A percentile compares a stretch with the other conserved stretches of the same genome.
Evolutionary conservation across 2,113 vertebrate species (phyloP).

Genomic region (Tursiops truncatus): DNA sequence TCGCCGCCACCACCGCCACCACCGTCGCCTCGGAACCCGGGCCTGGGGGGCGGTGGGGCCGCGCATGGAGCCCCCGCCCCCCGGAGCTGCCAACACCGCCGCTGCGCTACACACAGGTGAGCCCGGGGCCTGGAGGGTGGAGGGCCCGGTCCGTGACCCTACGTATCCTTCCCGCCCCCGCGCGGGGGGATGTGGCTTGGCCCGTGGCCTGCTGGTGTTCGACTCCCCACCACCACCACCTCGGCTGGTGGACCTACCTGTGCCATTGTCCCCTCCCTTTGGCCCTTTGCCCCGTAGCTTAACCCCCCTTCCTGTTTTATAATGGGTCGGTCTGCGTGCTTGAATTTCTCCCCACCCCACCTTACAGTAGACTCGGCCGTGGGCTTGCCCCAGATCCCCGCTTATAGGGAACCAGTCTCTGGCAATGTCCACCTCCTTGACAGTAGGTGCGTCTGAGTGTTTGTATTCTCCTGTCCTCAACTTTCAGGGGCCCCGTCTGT

Average conservation of each 20-base stretch:
- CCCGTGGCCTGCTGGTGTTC: slow-evolving; percentile 39
- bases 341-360: slow-evolving; percentile 45
- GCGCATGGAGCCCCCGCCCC: slow-evolving; percentile 80
- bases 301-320: slow-evolving; percentile 39
- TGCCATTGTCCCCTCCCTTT: slow-evolving; percentile 16
- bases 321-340: slow-evolving; percentile 59
- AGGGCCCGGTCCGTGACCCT: slow-evolving; percentile 52
- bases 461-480: slow-evolving; percentile 33
- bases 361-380: slow-evolving; percentile 54
- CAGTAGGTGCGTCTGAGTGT: slow-evolving; percentile 41
- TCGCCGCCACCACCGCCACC: neutral
- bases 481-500: slow-evolving; percentile 40
- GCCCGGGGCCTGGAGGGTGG: slow-evolving; percentile 47
- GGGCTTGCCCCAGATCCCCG: neutral
- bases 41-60: slow-evolving; percentile 76
- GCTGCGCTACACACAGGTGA: slow-evolving; percentile 74
- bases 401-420: neutral
- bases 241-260: neutral
- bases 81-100: slow-evolving; percentile 66
- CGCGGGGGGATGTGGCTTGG: slow-evolving; percentile 57
- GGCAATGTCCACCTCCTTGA: slow-evolving; percentile 33
- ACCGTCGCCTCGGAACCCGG: slow-evolving; percentile 33
- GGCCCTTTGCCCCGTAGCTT: slow-evolving; percentile 40
- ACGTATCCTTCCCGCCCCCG: slow-evolving; percentile 68
- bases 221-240: neutral